Conservation (phyloP, 1,140 invertebrate genomes). For the Pseudomyrmex dendroicus region DNA sequence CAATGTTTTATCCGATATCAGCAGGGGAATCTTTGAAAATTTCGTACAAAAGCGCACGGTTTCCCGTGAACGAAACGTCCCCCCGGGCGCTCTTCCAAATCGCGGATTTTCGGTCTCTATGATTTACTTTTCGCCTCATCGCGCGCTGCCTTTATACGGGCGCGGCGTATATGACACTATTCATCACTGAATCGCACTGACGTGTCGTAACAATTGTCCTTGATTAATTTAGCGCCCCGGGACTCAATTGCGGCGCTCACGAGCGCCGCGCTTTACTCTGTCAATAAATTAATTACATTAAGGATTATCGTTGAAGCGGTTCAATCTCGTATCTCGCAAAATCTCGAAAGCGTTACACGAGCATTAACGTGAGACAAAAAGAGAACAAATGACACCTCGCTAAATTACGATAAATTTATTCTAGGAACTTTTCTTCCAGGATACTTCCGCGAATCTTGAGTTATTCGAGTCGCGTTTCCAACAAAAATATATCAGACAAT, state of each 20-base stretch:
- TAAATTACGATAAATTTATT: slow-evolving; percentile 21
- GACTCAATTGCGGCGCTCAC: neutral
- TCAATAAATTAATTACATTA: slow-evolving; percentile 56
- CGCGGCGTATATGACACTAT: neutral
- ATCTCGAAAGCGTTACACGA: slow-evolving; percentile 27
- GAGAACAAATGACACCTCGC: slow-evolving; percentile 7
- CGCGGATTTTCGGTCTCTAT: neutral
- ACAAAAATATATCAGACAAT: slow-evolving; percentile 16
- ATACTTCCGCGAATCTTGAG: neutral
- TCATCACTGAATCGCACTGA: slow-evolving; percentile 10
- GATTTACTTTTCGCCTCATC: neutral
- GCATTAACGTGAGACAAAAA: slow-evolving; percentile 1
- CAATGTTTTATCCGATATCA: neutral
- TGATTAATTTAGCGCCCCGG: slow-evolving; percentile 15
- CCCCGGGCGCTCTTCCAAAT: too few relatives aligned
- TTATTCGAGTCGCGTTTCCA: neutral
- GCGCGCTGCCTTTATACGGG: neutral
- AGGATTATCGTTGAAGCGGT: slow-evolving; percentile 45
- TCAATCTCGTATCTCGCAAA: slow-evolving; percentile 3
- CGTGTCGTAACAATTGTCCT: slow-evolving; percentile 8
- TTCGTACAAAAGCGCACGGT: too few relatives aligned
- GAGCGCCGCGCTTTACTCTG: neutral
- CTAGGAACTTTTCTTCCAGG: neutral
- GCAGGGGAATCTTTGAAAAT: too few relatives aligned
- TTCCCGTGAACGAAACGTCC: too few relatives aligned